phyloP scores from a whole-genome alignment of 2,113 vertebrate genomes.

The Gymnobelideus leadbeateri region DNA sequence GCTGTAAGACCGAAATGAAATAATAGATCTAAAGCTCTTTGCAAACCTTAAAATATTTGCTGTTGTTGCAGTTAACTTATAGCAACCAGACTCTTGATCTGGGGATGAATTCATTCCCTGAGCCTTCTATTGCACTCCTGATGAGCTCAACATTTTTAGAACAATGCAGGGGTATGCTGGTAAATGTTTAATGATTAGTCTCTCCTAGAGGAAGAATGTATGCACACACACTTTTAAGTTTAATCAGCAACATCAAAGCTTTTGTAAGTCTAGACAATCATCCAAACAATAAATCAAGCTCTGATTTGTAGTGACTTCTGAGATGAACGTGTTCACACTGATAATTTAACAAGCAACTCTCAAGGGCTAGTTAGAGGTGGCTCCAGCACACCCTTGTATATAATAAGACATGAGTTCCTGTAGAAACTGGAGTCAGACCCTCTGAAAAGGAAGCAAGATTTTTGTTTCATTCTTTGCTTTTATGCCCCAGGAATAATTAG shows the following conservation, averaged over 20 bases:
- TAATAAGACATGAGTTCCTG: background rate
- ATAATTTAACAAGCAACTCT: background rate
- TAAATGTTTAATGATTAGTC: background rate
- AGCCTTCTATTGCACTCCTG: background rate
- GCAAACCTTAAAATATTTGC: background rate
- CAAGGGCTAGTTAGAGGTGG: background rate
- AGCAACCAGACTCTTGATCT: too few species aligned
- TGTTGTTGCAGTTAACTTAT: background rate
- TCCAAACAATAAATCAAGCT: background rate
- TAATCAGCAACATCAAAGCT: background rate
- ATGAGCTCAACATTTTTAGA: background rate
- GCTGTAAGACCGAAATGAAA: background rate
- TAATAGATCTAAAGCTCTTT: background rate
- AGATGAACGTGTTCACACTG: background rate
- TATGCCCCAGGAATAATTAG: background rate
- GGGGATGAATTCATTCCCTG: background rate
- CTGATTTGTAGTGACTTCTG: background rate
- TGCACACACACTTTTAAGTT: background rate
- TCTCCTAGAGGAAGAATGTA: background rate
- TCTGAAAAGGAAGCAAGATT: background rate
- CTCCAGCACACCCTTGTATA: background rate
- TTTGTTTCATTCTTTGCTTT: background rate
- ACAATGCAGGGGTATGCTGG: background rate
- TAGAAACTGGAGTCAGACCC: background rate
- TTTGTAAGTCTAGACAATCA: background rate